These are phyloP conservation scores for Capromys pilorides DNA, from an alignment of 2,797 vertebrate species.

Conservation along the genomic window DNA sequence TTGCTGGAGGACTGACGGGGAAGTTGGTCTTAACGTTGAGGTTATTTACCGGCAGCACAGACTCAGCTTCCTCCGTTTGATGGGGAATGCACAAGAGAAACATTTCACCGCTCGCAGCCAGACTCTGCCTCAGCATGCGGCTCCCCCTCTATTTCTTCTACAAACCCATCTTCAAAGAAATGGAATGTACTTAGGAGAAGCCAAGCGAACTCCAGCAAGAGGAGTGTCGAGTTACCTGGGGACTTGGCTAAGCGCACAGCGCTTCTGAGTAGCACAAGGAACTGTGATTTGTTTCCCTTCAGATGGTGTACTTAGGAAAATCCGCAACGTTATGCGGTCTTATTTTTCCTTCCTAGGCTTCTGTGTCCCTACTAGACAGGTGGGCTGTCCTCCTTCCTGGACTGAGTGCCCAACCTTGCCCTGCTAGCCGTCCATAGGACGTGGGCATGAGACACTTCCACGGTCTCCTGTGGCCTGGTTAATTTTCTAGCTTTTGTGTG, in stretches of 20 bases:
- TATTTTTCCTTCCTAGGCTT: not conserved
- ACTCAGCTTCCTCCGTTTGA: not conserved
- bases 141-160: not conserved
- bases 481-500: not conserved
- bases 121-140: not conserved
- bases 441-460: not conserved
- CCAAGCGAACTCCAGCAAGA: not conserved
- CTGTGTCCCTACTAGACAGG: not conserved
- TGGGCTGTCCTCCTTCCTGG: not conserved
- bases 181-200: constrained; percentile 38
- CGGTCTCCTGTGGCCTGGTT: not conserved
- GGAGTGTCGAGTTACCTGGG: not conserved
- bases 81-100: constrained; percentile 43
- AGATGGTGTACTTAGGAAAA: not conserved
- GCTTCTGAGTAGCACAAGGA: constrained; percentile 7
- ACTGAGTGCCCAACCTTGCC: not conserved
- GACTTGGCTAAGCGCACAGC: not conserved
- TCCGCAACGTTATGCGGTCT: not conserved
- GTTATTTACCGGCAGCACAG: constrained; percentile 48
- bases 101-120: not conserved
- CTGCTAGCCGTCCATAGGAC: constrained; percentile 16
- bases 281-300: not conserved
- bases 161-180: constrained; percentile 48
- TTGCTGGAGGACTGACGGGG: not conserved
- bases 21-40: constrained; percentile 5